These are phyloP conservation scores for western clawed frog (Xenopus tropicalis) DNA, from an alignment of 2,113 vertebrate species.

Conservation along the genomic window UCB_Xtro_10.0 CM004446.2:90716501-90717000, in stretches of 20 bases:
- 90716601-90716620: too few relatives aligned
- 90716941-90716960: not conserved
- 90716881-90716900: not conserved
- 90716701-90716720: not conserved
- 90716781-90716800: not conserved
- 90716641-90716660: too few relatives aligned
- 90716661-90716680: too few relatives aligned
- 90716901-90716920: too few relatives aligned
- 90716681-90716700: not conserved
- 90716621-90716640: too few relatives aligned
- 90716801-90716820: not conserved
- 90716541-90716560: too few relatives aligned
- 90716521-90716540: too few relatives aligned
- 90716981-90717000: conserved; percentile 2
- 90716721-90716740: not conserved
- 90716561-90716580: too few relatives aligned
- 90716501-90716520: too few relatives aligned
- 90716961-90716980: not conserved
- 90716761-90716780: not conserved
- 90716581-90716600: too few relatives aligned
- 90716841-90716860: not conserved
- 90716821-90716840: not conserved
- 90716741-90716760: not conserved
- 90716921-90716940: not conserved
- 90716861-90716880: not conserved